phyloP scores from a whole-genome alignment of 2,888 invertebrate genomes.

The Ptychoptera contaminata region DNA sequence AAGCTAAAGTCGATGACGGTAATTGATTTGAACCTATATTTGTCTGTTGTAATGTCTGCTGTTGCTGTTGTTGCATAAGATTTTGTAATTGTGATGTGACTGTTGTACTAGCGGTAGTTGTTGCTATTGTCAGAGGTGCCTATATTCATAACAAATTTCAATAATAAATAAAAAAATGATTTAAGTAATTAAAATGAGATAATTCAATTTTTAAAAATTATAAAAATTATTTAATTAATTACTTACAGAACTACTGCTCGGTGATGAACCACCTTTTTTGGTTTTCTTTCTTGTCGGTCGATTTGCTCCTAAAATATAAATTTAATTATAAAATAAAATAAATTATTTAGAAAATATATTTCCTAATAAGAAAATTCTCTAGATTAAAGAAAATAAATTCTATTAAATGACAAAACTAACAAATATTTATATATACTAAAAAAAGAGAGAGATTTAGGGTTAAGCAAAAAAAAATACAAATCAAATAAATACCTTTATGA shows the following conservation, averaged over 20 bases:
- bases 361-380: too few relatives aligned
- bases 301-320: conserved; percentile 18
- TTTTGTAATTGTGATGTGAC: conserved; percentile 13
- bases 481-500: too few relatives aligned
- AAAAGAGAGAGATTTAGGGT: too few relatives aligned
- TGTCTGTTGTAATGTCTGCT: conserved; percentile 24
- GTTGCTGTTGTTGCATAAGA: conserved; percentile 16
- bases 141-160: too few relatives aligned
- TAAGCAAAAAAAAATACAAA: too few relatives aligned
- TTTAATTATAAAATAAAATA: too few relatives aligned
- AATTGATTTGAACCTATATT: background rate
- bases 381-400: too few relatives aligned
- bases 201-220: conserved; percentile 1
- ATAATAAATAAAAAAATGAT: background rate
- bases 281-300: conserved; percentile 29
- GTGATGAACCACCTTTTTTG: conserved; percentile 18
- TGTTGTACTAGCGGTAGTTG: conserved; percentile 14
- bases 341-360: too few relatives aligned
- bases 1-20: background rate
- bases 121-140: conserved; percentile 14
- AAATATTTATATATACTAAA: too few relatives aligned
- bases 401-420: too few relatives aligned
- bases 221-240: conserved; percentile 2
- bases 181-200: background rate
- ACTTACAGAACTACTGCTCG: conserved; percentile 14